phyloP scores from a whole-genome alignment of 1,140 invertebrate genomes.

The Drosophila sechellia region DNA sequence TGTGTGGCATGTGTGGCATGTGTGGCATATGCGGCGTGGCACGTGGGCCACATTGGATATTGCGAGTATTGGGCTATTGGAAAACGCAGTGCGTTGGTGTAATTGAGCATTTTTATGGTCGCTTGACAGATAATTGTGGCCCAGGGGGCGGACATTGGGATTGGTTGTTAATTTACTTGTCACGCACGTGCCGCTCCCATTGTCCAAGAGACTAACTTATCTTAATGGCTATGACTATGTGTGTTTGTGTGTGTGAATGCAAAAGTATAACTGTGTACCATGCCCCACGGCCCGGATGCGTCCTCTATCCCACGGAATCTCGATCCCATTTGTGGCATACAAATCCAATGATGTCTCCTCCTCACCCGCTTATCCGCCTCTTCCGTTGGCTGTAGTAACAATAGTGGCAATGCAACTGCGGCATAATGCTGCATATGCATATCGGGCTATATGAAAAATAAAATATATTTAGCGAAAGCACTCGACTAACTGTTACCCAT shows the following conservation, averaged over 20 bases:
- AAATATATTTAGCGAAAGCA: too few species aligned
- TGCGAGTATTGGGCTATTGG: conserved; percentile 23
- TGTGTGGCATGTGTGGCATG: conserved; percentile 1
- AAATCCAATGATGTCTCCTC: not conserved
- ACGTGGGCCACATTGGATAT: not conserved
- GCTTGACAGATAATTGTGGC: conserved; percentile 69
- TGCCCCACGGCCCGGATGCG: not conserved
- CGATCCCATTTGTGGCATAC: not conserved
- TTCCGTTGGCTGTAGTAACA: not conserved
- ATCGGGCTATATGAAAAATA: too few species aligned
- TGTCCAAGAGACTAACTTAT: conserved; percentile 57
- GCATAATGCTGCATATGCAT: not conserved
- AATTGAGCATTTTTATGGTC: conserved; percentile 70
- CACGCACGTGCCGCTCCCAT: conserved; percentile 64
- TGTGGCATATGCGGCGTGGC: not conserved
- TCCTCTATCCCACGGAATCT: not conserved
- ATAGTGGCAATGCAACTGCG: not conserved
- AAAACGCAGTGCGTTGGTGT: conserved; percentile 51
- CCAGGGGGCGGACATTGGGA: conserved; percentile 5
- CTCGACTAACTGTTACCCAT: too few species aligned
- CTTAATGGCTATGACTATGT: conserved; percentile 24
- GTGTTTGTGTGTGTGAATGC: conserved; percentile 2
- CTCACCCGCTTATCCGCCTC: too few species aligned
- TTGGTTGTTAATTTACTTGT: conserved; percentile 55
- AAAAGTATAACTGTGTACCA: not conserved